Percentiles rank a stretch among this genome's conserved stretches.
Conservation (phyloP, 2,113 vertebrate genomes). For the Etheostoma cragini region DNA sequence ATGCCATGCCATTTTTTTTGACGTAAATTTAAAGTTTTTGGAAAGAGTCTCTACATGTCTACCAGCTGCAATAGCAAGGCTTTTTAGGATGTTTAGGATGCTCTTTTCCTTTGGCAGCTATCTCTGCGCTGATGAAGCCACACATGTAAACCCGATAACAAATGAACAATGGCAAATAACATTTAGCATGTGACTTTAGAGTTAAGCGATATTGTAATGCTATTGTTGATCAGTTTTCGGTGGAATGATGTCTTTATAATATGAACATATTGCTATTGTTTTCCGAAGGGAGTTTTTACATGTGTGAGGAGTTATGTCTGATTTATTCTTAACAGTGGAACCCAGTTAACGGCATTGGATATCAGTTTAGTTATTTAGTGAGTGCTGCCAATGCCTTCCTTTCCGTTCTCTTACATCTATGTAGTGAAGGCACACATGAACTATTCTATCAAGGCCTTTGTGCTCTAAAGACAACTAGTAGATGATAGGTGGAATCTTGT, state of each 20-base stretch:
- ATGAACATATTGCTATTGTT: neutral
- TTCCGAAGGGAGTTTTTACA: neutral
- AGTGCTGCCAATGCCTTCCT: neutral
- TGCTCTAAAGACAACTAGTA: neutral
- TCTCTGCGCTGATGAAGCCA: neutral
- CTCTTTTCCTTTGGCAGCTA: neutral
- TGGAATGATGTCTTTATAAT: neutral
- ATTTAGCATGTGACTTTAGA: neutral
- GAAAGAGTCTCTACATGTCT: neutral
- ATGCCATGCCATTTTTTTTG: too few species aligned
- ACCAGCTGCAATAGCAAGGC: too few species aligned
- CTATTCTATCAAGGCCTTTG: constrained; percentile 14
- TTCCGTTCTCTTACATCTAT: constrained; percentile 2
- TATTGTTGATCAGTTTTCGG: neutral
- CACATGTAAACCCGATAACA: neutral
- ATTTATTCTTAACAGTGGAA: too few species aligned
- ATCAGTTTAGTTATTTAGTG: too few species aligned
- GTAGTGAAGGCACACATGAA: neutral
- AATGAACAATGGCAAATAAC: neutral
- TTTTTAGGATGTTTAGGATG: neutral
- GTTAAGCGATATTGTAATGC: neutral
- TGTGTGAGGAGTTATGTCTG: neutral
- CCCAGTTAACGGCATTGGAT: too few species aligned
- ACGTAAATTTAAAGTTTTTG: neutral
- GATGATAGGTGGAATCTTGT: constrained; percentile 42